A percentile compares a stretch with the other conserved stretches of the same genome.
Conservation (phyloP, 1,140 invertebrate genomes). For the Dendroctonus valens region DNA sequence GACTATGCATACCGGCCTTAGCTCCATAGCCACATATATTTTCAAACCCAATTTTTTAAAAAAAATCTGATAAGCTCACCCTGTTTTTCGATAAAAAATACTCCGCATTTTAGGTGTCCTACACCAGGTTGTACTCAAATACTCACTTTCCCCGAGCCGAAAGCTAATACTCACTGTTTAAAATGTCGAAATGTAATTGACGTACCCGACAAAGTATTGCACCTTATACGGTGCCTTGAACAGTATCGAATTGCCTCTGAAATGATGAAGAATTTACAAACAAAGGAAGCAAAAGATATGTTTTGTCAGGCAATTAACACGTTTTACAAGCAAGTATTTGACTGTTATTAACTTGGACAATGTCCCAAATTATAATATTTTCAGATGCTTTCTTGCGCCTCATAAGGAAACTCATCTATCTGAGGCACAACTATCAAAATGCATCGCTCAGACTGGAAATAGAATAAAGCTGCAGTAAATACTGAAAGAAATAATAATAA, state of each 20-base stretch:
- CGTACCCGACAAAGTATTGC: constrained; percentile 52
- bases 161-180: constrained; percentile 55
- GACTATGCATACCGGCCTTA: too few relatives aligned
- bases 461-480: neutral
- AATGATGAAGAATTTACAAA: constrained; percentile 52
- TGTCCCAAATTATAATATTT: neutral
- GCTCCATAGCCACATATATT: too few relatives aligned
- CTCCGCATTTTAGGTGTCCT: constrained; percentile 55
- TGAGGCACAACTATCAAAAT: constrained; percentile 60
- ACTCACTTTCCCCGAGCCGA: constrained; percentile 51
- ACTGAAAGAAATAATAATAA: too few relatives aligned
- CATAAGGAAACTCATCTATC: constrained; percentile 61
- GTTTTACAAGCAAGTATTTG: constrained; percentile 47
- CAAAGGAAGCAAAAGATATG: constrained; percentile 53
- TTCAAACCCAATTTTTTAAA: too few relatives aligned
- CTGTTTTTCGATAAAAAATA: too few relatives aligned
- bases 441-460: constrained; percentile 48
- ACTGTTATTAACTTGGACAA: neutral
- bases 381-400: constrained; percentile 49
- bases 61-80: too few relatives aligned
- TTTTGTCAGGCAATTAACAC: constrained; percentile 52
- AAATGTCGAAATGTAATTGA: constrained; percentile 56
- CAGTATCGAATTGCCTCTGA: constrained; percentile 54
- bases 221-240: constrained; percentile 54
- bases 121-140: constrained; percentile 55